Conservation (phyloP, 1,140 invertebrate genomes). For the Frieseomelitta varia region DNA sequence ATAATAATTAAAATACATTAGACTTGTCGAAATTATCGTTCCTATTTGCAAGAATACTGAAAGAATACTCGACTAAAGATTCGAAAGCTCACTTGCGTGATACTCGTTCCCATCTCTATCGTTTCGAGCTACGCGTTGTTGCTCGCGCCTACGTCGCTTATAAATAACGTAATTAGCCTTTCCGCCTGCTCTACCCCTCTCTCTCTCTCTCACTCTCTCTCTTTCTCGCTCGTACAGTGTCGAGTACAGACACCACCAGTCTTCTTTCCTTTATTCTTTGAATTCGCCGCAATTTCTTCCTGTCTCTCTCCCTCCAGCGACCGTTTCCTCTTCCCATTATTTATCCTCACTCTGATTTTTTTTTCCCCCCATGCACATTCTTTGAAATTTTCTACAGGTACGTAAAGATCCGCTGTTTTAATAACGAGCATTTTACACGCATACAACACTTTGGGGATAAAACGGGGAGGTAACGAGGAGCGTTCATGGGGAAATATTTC, state of each 20-base stretch:
- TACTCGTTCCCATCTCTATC: background rate
- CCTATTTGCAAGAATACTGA: no score
- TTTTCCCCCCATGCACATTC: background rate
- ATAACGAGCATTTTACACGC: no score
- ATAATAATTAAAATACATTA: no score
- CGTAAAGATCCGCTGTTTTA: no score
- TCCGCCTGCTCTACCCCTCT: slow-evolving; percentile 28
- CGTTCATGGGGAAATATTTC: background rate
- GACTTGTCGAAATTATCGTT: no score
- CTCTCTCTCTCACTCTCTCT: slow-evolving; percentile 18
- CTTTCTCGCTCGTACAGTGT: background rate
- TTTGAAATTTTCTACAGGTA: no score
- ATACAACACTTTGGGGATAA: background rate
- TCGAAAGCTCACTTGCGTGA: no score
- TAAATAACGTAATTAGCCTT: slow-evolving; percentile 73
- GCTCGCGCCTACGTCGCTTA: slow-evolving; percentile 57
- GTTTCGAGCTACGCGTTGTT: slow-evolving; percentile 48
- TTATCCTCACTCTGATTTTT: no score
- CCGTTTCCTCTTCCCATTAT: no score
- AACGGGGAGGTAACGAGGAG: background rate
- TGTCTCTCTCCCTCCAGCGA: background rate
- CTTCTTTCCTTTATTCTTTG: slow-evolving; percentile 55
- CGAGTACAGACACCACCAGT: background rate
- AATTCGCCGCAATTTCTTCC: slow-evolving; percentile 18
- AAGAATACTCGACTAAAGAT: no score